Conservation (phyloP, 2,113 vertebrate genomes). For the Mus musculus region DNA sequence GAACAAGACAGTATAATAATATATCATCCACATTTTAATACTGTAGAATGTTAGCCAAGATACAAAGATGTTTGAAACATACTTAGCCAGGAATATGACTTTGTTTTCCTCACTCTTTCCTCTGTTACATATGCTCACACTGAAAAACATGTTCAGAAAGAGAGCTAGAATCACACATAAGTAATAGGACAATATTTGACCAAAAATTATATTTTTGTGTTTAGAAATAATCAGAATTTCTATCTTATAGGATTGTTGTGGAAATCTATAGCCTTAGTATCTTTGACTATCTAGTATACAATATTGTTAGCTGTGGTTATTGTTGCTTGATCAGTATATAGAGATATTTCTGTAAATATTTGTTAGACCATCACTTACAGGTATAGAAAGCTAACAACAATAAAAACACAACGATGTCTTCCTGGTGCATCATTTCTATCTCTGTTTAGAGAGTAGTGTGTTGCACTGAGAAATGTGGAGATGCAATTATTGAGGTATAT, state of each 20-base stretch:
- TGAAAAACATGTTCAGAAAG: constrained; percentile 16
- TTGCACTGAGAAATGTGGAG: not conserved
- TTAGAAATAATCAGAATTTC: constrained; percentile 2
- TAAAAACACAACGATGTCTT: not conserved
- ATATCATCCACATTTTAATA: not conserved
- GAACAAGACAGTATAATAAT: not conserved
- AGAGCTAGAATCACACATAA: not conserved
- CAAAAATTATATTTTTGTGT: not conserved
- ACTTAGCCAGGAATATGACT: not conserved
- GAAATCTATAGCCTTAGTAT: not conserved
- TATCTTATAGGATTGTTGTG: not conserved
- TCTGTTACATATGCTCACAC: not conserved
- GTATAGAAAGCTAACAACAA: not conserved
- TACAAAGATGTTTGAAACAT: not conserved
- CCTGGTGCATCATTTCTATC: not conserved
- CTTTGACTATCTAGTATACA: not conserved
- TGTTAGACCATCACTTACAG: not conserved
- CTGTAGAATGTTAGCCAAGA: constrained; percentile 1
- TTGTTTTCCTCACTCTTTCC: not conserved
- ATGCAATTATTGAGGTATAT: not conserved
- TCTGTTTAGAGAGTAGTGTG: constrained; percentile 25
- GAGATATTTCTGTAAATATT: not conserved
- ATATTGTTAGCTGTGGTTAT: not conserved
- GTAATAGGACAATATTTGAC: not conserved
- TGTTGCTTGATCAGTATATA: not conserved